A percentile compares a stretch with the other conserved stretches of the same genome.
These are phyloP conservation scores for Metopia argyrocephala DNA, from an alignment of 2,888 invertebrate species.

Conservation along the genomic window DNA sequence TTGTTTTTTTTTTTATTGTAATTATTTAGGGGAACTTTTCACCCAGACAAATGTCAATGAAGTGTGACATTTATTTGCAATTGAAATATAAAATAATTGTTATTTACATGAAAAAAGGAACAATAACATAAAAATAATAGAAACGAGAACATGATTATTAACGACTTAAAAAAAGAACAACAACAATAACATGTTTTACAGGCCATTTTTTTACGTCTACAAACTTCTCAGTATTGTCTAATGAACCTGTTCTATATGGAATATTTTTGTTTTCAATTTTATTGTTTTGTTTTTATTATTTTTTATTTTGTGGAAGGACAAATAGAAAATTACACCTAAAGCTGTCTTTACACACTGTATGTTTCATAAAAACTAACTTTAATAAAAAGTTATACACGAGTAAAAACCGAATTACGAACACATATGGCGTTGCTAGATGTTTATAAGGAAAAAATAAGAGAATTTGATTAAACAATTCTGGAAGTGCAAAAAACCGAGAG, in stretches of 20 bases:
- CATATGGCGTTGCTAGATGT: too few species aligned
- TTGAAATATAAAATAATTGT: neutral
- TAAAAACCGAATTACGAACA: too few species aligned
- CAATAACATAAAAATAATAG: neutral
- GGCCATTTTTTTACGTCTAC: neutral
- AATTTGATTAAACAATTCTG: too few species aligned
- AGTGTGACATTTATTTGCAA: conserved; percentile 32
- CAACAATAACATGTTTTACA: conserved; percentile 5
- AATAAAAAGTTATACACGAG: too few species aligned
- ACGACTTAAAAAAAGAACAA: neutral
- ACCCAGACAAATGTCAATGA: conserved; percentile 30
- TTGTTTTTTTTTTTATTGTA: neutral
- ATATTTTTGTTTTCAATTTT: conserved; percentile 17
- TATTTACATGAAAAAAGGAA: neutral
- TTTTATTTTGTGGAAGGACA: conserved; percentile 20
- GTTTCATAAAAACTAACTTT: too few species aligned
- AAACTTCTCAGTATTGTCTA: neutral
- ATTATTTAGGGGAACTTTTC: conserved; percentile 35
- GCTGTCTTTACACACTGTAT: too few species aligned
- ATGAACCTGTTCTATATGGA: conserved; percentile 22
- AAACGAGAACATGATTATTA: neutral
- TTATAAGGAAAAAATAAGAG: too few species aligned
- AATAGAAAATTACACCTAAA: too few species aligned
- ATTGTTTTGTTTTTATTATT: conserved; percentile 18
- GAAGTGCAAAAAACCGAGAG: too few species aligned